Evolutionary conservation across 2,797 vertebrate genomes (phyloP).

Genomic region (Sebastes kiyomatsui): DNA sequence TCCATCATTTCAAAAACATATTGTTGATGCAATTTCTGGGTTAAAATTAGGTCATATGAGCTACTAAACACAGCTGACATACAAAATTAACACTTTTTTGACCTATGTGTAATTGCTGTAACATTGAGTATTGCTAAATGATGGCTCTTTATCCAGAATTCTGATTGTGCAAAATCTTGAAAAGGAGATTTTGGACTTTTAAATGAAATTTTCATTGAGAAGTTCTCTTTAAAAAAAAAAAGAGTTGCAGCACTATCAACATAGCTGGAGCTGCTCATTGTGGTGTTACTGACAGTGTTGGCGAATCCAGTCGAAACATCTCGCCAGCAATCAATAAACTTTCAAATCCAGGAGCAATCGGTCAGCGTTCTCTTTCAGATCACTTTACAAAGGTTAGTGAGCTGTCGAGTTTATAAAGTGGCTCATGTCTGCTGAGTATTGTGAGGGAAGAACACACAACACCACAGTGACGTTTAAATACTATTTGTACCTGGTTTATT

Average conservation of each 20-base stretch:
- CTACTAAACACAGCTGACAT: too few species aligned
- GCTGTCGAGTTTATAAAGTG: conserved; percentile 3
- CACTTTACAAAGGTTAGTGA: conserved; percentile 2
- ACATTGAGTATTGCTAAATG: neutral
- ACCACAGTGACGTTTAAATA: neutral
- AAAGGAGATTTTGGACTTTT: neutral
- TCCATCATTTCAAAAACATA: neutral
- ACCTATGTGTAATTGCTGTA: neutral
- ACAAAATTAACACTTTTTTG: too few species aligned
- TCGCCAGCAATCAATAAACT: conserved; percentile 5
- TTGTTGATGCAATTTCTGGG: neutral
- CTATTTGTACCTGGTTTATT: neutral
- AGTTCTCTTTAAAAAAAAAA: too few species aligned
- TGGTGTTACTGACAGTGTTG: neutral
- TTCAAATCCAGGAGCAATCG: neutral
- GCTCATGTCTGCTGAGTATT: neutral
- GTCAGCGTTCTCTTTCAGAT: conserved; percentile 15
- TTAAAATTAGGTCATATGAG: neutral
- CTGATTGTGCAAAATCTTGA: neutral
- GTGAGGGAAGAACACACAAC: neutral
- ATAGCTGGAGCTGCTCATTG: neutral
- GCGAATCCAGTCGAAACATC: conserved; percentile 5
- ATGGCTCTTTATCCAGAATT: neutral
- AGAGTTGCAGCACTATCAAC: neutral
- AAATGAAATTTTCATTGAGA: neutral